These are phyloP conservation scores for Chlorodrepanis virens DNA, from an alignment of 2,113 vertebrate species.

Conservation along the genomic window DNA sequence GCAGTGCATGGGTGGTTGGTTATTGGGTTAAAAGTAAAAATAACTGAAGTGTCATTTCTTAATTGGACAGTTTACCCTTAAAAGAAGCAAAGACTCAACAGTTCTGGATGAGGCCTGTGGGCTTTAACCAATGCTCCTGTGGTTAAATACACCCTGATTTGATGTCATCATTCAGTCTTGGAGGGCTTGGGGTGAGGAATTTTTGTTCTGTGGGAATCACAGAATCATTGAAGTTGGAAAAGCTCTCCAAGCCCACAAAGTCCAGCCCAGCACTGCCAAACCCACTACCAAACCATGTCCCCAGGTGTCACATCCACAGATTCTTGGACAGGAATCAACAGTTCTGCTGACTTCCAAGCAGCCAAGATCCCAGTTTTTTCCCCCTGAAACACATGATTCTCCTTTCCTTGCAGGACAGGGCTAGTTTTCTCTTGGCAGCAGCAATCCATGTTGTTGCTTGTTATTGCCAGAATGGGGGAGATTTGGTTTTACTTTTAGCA, in stretches of 20 bases:
- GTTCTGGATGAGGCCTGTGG: neutral
- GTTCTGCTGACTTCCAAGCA: neutral
- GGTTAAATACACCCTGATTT: neutral
- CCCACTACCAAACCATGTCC: neutral
- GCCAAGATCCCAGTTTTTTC: neutral
- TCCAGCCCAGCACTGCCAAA: neutral
- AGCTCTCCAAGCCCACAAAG: neutral
- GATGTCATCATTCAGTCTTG: accelerated
- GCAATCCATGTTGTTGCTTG: neutral
- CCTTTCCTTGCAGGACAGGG: neutral
- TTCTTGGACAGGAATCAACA: neutral
- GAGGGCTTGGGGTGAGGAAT: neutral
- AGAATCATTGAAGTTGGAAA: neutral
- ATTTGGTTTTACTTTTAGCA: neutral
- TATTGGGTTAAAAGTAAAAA: neutral
- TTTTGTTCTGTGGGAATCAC: neutral
- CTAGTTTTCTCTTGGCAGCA: neutral
- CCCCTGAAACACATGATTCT: neutral
- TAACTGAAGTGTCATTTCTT: neutral
- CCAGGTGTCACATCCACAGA: neutral
- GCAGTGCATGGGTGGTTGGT: accelerated
- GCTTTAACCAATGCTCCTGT: neutral
- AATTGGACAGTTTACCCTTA: neutral
- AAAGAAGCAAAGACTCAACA: neutral
- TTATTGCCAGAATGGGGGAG: neutral